phyloP scores from a whole-genome alignment of 1,140 invertebrate species.

The Homarus americanus region DNA sequence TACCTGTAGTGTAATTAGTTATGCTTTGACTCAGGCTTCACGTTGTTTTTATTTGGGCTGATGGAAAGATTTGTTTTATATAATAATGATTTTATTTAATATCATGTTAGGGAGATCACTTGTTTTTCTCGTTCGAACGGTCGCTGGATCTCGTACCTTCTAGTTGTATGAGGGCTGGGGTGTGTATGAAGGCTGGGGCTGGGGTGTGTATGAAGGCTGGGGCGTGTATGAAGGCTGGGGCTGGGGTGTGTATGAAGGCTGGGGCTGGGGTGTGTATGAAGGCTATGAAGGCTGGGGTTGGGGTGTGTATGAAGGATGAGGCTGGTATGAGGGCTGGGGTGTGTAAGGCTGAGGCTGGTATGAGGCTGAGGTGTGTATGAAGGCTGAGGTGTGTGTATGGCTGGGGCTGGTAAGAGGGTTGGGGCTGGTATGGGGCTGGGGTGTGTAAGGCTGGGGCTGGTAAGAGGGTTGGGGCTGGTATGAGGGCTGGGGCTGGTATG shows the following conservation, averaged over 20 bases:
- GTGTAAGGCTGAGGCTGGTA: slow-evolving; percentile 16
- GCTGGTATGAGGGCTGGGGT: too few relatives aligned
- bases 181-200: not conserved
- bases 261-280: not conserved
- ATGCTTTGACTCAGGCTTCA: too few relatives aligned
- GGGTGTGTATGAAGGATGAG: slow-evolving; percentile 21
- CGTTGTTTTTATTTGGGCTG: too few relatives aligned
- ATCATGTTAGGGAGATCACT: too few relatives aligned
- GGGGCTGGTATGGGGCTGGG: not conserved
- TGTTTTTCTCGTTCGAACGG: too few relatives aligned
- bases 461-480: slow-evolving; percentile 12
- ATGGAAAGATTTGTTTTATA: too few relatives aligned
- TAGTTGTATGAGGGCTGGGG: not conserved
- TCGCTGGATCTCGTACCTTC: too few relatives aligned
- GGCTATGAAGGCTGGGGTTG: not conserved
- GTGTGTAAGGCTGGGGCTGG: not conserved
- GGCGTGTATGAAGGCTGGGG: not conserved
- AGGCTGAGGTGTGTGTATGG: not conserved
- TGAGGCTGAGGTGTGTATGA: not conserved
- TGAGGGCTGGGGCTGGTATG: not conserved
- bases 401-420: slow-evolving; percentile 16
- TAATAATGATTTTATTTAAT: too few relatives aligned
- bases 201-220: slow-evolving; percentile 1
- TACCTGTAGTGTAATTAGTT: too few relatives aligned
- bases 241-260: not conserved